A percentile compares a stretch with the other conserved stretches of the same genome.
These are phyloP conservation scores for Malurus cyaneus DNA, from an alignment of 2,113 vertebrate species.

Conservation along the genomic window DNA sequence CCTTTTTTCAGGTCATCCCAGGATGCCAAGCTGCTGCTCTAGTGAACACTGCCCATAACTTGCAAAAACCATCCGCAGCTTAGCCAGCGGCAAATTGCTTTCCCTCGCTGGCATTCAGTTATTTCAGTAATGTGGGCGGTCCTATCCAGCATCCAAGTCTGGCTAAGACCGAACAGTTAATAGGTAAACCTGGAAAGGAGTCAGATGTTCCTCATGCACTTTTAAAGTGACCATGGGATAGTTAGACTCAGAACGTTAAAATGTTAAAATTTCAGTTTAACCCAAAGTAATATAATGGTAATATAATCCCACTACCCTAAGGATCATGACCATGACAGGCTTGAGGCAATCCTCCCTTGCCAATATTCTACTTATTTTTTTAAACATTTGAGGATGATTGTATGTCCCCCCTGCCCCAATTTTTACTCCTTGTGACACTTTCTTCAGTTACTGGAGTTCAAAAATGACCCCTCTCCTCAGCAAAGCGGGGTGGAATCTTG, in stretches of 20 bases:
- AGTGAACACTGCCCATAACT: background rate
- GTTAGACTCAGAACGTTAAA: background rate
- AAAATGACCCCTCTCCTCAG: background rate
- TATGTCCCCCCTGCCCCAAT: background rate
- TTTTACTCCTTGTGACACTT: background rate
- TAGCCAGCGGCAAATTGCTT: background rate
- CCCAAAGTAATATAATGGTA: background rate
- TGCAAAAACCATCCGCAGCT: background rate
- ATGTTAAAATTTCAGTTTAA: background rate
- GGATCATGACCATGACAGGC: background rate
- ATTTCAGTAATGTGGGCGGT: background rate
- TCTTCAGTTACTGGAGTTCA: background rate
- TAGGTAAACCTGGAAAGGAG: background rate
- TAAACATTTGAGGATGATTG: background rate
- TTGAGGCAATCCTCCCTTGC: background rate
- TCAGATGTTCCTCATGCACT: background rate
- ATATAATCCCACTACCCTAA: background rate
- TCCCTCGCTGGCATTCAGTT: background rate
- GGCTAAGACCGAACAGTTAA: background rate
- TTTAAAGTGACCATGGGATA: background rate
- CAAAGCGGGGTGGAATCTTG: background rate
- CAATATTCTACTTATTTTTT: background rate
- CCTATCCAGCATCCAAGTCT: background rate
- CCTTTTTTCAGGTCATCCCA: background rate
- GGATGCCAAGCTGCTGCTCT: background rate